phyloP scores from a whole-genome alignment of 2,888 invertebrate species.

The Amphipyra tragopoginis region DNA sequence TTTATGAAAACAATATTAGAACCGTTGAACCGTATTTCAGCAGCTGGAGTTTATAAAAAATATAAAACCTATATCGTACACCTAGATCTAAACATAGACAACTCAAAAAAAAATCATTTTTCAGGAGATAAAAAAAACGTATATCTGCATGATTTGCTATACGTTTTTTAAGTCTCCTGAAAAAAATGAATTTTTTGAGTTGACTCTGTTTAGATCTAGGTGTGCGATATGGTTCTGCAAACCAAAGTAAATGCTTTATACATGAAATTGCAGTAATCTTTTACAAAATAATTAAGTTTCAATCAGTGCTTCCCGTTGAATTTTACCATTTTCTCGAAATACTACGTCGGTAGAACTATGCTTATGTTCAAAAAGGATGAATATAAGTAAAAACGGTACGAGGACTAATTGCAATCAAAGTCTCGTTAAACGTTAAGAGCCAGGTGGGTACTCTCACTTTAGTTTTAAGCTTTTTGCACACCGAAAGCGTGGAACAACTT shows the following conservation, averaged over 20 bases:
- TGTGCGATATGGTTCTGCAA: slow-evolving; percentile 4
- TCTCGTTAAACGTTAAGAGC: not conserved
- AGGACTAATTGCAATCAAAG: slow-evolving; percentile 26
- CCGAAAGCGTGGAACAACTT: too few relatives aligned
- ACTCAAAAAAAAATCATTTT: too few relatives aligned
- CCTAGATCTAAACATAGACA: too few relatives aligned
- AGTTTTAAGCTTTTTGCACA: too few relatives aligned
- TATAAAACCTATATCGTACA: not conserved
- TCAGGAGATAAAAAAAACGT: too few relatives aligned
- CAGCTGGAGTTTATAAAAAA: not conserved
- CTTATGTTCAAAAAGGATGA: not conserved
- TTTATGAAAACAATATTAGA: not conserved
- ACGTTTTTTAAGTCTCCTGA: too few relatives aligned
- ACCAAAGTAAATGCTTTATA: slow-evolving; percentile 9
- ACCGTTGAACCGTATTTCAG: slow-evolving; percentile 1
- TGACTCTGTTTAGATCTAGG: too few relatives aligned
- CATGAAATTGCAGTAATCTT: slow-evolving; percentile 16
- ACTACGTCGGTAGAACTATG: too few relatives aligned
- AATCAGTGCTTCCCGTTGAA: slow-evolving; percentile 8
- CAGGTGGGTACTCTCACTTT: too few relatives aligned
- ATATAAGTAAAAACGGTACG: not conserved
- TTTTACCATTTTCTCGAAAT: not conserved
- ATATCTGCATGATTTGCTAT: too few relatives aligned
- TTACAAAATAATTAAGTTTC: slow-evolving; percentile 22
- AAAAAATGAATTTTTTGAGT: too few relatives aligned